phyloP scores from a whole-genome alignment of 2,113 vertebrate genomes.

The Rhinolophus ferrumequinum region DNA sequence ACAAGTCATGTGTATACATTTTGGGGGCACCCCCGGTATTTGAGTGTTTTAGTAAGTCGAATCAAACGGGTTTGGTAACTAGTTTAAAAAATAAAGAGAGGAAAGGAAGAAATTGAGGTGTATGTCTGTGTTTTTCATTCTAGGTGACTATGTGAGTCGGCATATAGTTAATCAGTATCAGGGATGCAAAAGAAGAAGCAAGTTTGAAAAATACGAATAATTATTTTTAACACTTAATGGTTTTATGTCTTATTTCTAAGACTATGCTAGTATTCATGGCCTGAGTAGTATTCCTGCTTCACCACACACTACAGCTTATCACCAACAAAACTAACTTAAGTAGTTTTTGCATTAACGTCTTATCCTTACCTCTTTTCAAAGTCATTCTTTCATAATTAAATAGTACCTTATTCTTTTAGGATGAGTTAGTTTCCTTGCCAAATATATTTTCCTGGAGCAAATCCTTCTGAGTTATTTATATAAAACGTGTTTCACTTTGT shows the following conservation, averaged over 20 bases:
- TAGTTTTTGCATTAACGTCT: neutral
- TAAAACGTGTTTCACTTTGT: constrained; percentile 57
- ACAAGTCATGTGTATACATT: too few species aligned
- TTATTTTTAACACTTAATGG: neutral
- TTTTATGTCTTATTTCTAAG: neutral
- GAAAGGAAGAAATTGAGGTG: neutral
- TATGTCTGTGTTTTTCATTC: neutral
- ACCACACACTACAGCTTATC: neutral
- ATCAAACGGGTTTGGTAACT: neutral
- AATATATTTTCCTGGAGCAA: constrained; percentile 55
- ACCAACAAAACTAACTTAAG: neutral
- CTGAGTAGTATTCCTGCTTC: neutral
- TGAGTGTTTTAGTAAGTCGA: neutral
- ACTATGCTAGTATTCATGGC: neutral
- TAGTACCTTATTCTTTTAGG: neutral
- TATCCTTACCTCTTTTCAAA: neutral
- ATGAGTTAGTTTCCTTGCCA: constrained; percentile 44
- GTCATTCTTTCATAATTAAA: constrained; percentile 44
- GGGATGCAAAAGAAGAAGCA: neutral
- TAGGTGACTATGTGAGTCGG: neutral
- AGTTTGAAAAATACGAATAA: neutral
- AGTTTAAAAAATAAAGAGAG: neutral
- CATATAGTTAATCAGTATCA: neutral
- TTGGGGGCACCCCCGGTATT: too few species aligned
- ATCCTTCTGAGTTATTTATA: constrained; percentile 48